Percentiles rank a stretch among this genome's conserved stretches.
Conservation (phyloP, 2,797 vertebrate genomes). For the Megaceryle alcyon region DNA sequence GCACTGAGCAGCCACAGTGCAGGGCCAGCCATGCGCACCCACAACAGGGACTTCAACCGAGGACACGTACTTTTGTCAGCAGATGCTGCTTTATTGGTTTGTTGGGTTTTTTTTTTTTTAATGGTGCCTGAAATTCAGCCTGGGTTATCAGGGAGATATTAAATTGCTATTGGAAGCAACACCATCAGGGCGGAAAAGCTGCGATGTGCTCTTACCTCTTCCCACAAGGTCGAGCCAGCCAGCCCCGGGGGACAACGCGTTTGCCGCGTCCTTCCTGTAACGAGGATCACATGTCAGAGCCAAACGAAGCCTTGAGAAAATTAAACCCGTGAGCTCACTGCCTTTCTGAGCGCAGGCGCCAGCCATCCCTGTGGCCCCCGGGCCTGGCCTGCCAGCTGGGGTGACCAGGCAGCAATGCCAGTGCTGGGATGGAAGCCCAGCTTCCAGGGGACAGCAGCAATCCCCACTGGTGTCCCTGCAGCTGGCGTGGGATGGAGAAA, state of each 20-base stretch:
- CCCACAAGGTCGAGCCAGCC: conserved; percentile 61
- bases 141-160: conserved; percentile 49
- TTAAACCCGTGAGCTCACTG: conserved; percentile 53
- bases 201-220: conserved; percentile 53
- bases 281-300: conserved; percentile 59
- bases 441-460: background rate
- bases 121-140: background rate
- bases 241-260: conserved; percentile 6
- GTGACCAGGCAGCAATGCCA: background rate
- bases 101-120: background rate
- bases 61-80: background rate
- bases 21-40: background rate
- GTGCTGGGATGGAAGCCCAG: background rate
- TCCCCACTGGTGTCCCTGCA: accelerated
- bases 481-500: background rate
- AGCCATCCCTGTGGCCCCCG: background rate
- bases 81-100: background rate
- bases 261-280: conserved; percentile 51
- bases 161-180: conserved; percentile 60
- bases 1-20: accelerated
- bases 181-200: conserved; percentile 26
- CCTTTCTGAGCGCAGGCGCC: conserved; percentile 30
- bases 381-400: background rate
- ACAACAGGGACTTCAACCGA: accelerated
- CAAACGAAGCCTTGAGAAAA: conserved; percentile 35